These are phyloP conservation scores for Ceyx cyanopectus DNA, from an alignment of 2,113 vertebrate species.

Conservation along the genomic window DNA sequence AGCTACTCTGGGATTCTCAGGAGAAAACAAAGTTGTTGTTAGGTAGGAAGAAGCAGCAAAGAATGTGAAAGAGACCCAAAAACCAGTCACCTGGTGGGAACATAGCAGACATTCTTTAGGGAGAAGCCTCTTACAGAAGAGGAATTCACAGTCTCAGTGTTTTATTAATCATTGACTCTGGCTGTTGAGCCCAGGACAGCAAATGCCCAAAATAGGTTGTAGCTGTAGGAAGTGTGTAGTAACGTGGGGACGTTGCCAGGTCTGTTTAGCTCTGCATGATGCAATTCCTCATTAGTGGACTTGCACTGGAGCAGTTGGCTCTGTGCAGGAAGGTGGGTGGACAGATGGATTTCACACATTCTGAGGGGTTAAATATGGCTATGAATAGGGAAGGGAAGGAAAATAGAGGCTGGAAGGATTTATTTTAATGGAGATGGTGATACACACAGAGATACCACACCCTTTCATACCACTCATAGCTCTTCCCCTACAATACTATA, in stretches of 20 bases:
- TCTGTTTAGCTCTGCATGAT: not conserved
- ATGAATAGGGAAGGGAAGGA: not conserved
- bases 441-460: not conserved
- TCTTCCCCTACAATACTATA: not conserved
- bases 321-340: not conserved
- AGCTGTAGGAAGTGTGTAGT: fast-evolving
- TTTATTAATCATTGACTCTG: not conserved
- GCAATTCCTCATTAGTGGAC: not conserved
- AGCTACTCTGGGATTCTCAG: not conserved
- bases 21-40: not conserved
- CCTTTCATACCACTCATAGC: not conserved
- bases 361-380: not conserved
- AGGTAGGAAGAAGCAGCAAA: not conserved
- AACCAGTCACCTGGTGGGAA: not conserved
- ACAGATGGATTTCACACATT: not conserved
- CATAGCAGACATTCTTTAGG: not conserved
- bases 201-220: not conserved
- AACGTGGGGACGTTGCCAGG: fast-evolving
- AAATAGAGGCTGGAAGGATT: not conserved
- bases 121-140: not conserved
- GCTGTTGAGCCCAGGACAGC: not conserved
- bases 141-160: not conserved
- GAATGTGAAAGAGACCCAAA: not conserved
- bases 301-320: not conserved
- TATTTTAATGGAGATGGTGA: not conserved